Evolutionary conservation across 2,888 invertebrate genomes (phyloP).

Genomic region (Tholera decimalis): DNA sequence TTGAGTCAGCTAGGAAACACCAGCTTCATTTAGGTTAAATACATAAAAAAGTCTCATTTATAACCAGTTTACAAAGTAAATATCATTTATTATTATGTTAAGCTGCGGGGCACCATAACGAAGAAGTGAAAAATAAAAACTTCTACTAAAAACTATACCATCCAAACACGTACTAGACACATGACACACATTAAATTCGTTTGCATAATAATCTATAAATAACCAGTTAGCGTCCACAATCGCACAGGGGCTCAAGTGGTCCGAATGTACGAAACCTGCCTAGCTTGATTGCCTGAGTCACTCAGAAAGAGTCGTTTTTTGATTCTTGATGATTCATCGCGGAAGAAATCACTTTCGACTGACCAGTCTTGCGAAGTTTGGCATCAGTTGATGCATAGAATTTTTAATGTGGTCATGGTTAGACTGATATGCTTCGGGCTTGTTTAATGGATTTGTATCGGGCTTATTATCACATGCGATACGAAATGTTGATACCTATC

Average conservation of each 20-base stretch:
- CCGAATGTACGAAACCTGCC: constrained; percentile 66
- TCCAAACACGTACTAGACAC: constrained; percentile 37
- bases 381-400: constrained; percentile 50
- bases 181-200: constrained; percentile 57
- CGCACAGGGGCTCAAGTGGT: constrained; percentile 61
- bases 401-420: constrained; percentile 39
- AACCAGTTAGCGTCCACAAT: constrained; percentile 56
- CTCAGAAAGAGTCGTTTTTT: constrained; percentile 66
- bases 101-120: too few species aligned
- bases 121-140: too few species aligned
- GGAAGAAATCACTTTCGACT: constrained; percentile 73
- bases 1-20: too few species aligned
- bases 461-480: neutral
- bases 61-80: too few species aligned
- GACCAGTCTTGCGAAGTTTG: constrained; percentile 47
- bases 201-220: constrained; percentile 59
- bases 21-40: too few species aligned
- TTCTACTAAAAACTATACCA: constrained; percentile 20
- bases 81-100: too few species aligned
- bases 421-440: constrained; percentile 3
- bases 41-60: too few species aligned
- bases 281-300: constrained; percentile 67
- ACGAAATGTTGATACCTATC: constrained; percentile 19
- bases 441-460: neutral
- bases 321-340: constrained; percentile 68